Conservation (phyloP, 2,797 vertebrate species). For the Coracias cyanogaster region DNA sequence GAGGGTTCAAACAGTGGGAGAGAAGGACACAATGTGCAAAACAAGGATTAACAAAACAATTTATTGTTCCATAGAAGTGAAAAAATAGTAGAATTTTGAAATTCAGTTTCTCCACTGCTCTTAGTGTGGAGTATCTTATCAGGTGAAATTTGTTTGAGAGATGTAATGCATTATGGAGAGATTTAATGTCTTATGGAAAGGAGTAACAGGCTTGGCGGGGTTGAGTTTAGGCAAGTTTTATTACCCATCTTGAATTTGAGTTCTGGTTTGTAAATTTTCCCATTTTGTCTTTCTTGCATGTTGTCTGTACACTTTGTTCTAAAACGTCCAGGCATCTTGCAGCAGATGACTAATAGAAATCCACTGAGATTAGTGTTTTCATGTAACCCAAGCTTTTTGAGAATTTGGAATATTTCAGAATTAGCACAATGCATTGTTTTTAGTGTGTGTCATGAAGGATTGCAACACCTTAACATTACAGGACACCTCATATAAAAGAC, state of each 20-base stretch:
- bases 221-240: neutral
- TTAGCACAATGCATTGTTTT: neutral
- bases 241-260: neutral
- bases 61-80: neutral
- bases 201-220: neutral
- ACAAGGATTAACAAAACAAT: neutral
- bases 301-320: slow-evolving; percentile 9
- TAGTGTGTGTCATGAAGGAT: neutral
- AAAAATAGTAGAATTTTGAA: neutral
- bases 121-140: neutral
- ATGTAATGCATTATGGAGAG: neutral
- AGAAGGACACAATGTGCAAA: neutral
- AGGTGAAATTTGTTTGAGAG: neutral
- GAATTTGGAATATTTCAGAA: slow-evolving; percentile 6
- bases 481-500: neutral
- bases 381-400: neutral
- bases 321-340: neutral
- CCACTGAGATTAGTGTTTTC: slow-evolving; percentile 16
- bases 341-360: slow-evolving; percentile 1
- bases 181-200: neutral
- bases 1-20: neutral
- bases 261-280: neutral
- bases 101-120: neutral
- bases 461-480: neutral
- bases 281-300: neutral